Conservation (phyloP, 2,113 vertebrate genomes). For the Nettapus auritus region DNA sequence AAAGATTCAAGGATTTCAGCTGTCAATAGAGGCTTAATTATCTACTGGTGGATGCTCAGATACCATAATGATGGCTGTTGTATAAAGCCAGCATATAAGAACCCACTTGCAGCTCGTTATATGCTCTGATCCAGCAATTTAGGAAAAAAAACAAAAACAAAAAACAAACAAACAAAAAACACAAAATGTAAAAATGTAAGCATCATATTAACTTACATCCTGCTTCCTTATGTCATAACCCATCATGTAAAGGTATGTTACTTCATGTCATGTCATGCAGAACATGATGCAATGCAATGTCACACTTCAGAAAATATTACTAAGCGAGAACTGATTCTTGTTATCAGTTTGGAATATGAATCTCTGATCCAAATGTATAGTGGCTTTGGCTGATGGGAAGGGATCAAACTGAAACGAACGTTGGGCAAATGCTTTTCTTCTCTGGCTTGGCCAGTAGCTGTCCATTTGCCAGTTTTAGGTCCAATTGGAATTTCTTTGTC, state of each 20-base stretch:
- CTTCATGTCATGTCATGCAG: neutral
- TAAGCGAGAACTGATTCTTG: conserved; percentile 11
- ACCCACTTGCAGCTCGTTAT: conserved; percentile 4
- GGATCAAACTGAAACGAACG: neutral
- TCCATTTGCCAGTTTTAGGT: conserved; percentile 47
- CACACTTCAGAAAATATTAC: conserved; percentile 47
- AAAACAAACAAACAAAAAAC: neutral
- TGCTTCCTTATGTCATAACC: conserved; percentile 19
- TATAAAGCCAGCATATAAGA: conserved; percentile 2
- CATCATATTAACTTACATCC: neutral
- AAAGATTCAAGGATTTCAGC: conserved; percentile 62
- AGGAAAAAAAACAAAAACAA: neutral
- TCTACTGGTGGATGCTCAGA: conserved; percentile 39
- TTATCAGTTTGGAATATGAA: neutral
- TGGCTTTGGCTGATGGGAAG: conserved; percentile 20
- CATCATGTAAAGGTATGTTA: neutral
- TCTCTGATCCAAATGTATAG: neutral
- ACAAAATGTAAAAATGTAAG: neutral
- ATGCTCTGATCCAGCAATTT: neutral
- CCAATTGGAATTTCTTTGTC: conserved; percentile 45
- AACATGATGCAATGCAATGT: conserved; percentile 39
- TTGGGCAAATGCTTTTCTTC: neutral
- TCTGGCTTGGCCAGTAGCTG: conserved; percentile 35
- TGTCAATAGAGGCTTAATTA: conserved; percentile 60
- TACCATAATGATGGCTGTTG: neutral